Conservation (phyloP, 1,140 invertebrate genomes). For the Caenorhabditis latens region DNA sequence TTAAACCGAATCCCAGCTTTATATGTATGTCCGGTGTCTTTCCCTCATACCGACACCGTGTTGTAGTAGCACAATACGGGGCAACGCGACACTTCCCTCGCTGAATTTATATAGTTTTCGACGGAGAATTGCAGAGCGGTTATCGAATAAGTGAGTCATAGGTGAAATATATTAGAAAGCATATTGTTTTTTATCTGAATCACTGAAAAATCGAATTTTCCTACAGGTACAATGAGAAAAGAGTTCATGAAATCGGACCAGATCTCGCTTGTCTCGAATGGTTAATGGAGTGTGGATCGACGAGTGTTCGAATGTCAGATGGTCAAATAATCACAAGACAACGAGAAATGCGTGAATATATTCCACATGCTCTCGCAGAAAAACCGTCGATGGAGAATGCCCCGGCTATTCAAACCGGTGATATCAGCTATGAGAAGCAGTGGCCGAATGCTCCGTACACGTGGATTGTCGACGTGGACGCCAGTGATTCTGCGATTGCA, state of each 20-base stretch:
- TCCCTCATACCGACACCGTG: slow-evolving; percentile 27
- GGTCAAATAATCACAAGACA: slow-evolving; percentile 68
- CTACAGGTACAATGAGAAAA: slow-evolving; percentile 65
- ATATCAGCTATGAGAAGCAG: slow-evolving; percentile 41
- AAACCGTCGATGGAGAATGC: background rate
- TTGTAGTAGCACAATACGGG: slow-evolving; percentile 11
- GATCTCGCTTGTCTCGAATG: slow-evolving; percentile 76
- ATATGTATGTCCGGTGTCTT: slow-evolving; percentile 50
- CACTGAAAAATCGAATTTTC: background rate
- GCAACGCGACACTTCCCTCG: slow-evolving; percentile 39
- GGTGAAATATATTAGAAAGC: no score
- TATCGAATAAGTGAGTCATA: slow-evolving; percentile 65
- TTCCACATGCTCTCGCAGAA: slow-evolving; percentile 52
- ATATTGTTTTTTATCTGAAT: no score
- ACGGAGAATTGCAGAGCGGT: slow-evolving; percentile 61
- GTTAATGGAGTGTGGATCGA: slow-evolving; percentile 76
- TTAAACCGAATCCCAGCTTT: background rate
- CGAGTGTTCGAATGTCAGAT: slow-evolving; percentile 72
- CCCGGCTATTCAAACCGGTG: background rate
- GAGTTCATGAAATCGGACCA: slow-evolving; percentile 71
- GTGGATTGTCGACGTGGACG: slow-evolving; percentile 68
- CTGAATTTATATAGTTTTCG: slow-evolving; percentile 64
- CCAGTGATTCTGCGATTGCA: slow-evolving; percentile 73
- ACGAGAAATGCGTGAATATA: slow-evolving; percentile 71
- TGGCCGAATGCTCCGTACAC: slow-evolving; percentile 48